Conservation (phyloP, 2,113 vertebrate genomes). For the Willisornis vidua region DNA sequence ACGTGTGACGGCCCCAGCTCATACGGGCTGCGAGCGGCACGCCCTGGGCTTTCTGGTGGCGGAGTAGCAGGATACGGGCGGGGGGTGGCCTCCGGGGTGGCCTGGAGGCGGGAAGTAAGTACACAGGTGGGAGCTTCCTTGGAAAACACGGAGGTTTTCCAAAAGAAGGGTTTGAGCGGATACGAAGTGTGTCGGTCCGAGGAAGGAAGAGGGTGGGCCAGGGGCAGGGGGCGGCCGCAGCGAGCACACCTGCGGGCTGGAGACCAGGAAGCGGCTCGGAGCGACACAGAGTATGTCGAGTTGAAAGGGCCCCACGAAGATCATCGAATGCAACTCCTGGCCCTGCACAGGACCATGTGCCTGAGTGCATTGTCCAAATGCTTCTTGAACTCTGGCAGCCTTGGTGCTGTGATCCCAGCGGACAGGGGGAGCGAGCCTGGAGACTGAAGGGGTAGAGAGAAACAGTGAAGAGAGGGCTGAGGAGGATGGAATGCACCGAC, state of each 20-base stretch:
- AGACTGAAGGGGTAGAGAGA: neutral
- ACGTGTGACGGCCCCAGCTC: neutral
- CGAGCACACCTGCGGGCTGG: neutral
- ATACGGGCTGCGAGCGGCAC: neutral
- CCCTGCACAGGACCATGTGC: neutral
- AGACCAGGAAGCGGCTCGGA: neutral
- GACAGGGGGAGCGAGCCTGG: neutral
- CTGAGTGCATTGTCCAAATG: neutral
- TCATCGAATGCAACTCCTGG: neutral
- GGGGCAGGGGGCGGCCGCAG: too few species aligned
- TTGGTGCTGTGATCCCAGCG: neutral
- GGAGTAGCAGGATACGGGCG: neutral
- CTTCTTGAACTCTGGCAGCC: neutral
- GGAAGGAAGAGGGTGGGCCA: neutral
- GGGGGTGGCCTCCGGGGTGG: neutral
- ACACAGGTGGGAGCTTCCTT: neutral
- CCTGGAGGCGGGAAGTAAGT: neutral
- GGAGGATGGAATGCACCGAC: neutral
- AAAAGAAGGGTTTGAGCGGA: neutral
- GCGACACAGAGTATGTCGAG: neutral
- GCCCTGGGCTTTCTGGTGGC: neutral
- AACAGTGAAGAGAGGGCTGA: fast-evolving
- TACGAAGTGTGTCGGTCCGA: too few species aligned
- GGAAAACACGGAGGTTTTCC: neutral
- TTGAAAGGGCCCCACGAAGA: neutral